These are phyloP conservation scores for Adineta ricciae DNA, from an alignment of 2,888 invertebrate genomes.

Conservation along the genomic window DNA sequence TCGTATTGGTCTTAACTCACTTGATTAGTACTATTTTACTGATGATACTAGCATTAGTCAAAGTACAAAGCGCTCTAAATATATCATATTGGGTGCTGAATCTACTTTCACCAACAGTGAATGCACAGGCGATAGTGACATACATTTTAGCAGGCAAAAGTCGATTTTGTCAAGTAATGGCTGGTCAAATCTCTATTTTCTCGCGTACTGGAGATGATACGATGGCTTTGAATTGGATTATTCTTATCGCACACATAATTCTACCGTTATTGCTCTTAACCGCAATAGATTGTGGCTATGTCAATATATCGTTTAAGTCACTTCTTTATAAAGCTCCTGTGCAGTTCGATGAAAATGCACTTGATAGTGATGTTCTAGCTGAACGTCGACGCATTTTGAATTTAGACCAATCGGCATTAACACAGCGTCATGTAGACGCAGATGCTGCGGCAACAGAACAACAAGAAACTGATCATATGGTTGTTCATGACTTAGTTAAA, in stretches of 20 bases:
- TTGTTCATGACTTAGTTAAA: neutral
- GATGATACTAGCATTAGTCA: neutral
- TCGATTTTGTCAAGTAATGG: neutral
- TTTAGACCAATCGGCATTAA: neutral
- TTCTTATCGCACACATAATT: neutral
- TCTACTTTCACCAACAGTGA: neutral
- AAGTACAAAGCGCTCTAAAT: too few relatives aligned
- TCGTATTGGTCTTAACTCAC: neutral
- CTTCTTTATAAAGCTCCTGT: neutral
- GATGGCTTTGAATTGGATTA: neutral
- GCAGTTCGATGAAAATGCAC: neutral
- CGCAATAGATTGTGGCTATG: neutral
- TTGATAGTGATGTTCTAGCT: conserved; percentile 3
- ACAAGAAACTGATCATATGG: neutral
- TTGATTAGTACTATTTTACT: neutral
- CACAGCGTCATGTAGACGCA: neutral
- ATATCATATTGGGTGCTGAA: neutral
- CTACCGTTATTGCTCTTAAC: neutral
- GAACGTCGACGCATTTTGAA: neutral
- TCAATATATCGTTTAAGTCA: neutral
- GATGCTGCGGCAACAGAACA: neutral
- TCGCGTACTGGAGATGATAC: neutral
- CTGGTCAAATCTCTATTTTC: neutral
- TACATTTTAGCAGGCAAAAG: neutral
- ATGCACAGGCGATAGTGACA: neutral